Evolutionary conservation across 2,888 invertebrate genomes (phyloP), one percentile per base, ranked within the genome.

Genomic region (Epinotia nisella): DNA sequence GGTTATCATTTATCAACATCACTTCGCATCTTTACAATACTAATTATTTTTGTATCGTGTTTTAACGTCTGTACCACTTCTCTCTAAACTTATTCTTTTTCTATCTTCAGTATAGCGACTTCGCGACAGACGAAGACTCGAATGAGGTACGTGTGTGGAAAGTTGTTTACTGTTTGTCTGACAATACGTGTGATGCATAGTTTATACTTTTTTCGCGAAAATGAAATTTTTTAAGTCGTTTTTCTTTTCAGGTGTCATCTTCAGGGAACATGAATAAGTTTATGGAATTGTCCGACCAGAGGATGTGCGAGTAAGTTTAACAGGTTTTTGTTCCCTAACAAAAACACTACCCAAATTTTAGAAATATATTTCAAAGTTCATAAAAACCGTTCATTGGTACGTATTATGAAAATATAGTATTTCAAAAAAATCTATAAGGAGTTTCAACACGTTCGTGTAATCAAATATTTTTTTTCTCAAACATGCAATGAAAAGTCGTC

Each of bases 221-320:
- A 41, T 19, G 1, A 15, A 51, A 4, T 5, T 4, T n/a, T 19
- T 35, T 7, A 35, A 41, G 3, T 56, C 0, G 4, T 11, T 66
- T 65, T 39, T 35, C 5, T 65, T 39, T 55, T n/a, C 56, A 66
- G 66, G 66, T 56, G 39, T 3, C 41, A 3, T 56, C 66, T 15
- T 56, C 55, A n/a, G 41, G 74, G 10, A 82, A 84, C 1, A 81
- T 82, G 75, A 85, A 77, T 64, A 82, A 78, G 49, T 91, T 90
- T 83, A 67, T 89, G 72, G 85, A 90, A 74, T 66, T 87, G 35
- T 87, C 85, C n/a, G 81, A 75, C 39, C 86, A 87, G 67, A 81
- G 87, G 49, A 89, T 87, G 67, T 83, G 82, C n/a, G 86, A 90
- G 91, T 91, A 71, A 89, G 91, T 88, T 70, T 45, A 15, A 2